Evolutionary conservation across 2,888 invertebrate species (phyloP), one percentile per base, ranked within the genome.

Genomic region (Aspidapion aeneum): DNA sequence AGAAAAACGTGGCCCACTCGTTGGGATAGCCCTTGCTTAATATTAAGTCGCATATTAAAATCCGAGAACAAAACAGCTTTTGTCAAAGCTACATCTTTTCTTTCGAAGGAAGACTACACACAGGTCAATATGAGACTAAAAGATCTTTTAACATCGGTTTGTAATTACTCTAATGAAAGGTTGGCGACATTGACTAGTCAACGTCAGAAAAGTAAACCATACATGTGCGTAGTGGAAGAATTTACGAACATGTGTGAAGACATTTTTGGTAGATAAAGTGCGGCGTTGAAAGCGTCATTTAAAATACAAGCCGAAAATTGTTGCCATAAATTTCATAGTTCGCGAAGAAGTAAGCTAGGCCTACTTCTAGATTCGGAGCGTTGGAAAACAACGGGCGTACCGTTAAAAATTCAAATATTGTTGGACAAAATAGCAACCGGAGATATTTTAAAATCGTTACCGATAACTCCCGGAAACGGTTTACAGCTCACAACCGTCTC

Each of bases 371-470:
- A 98, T 77, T 88, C 88, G 67, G 98, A 98, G 79, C 84, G 93
- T 65, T 98, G 98, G 98, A 94, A 93, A 75, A 88, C 91, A 71
- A 93, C 95, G 2, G 95, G 96, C 74, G 93, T 98, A 58, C 93
- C 96, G 0, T 83, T 85, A 69, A 93, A 95, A 76, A 91, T 97
- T 77, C 98, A 98, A 81, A 85, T 87, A 70, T 85, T 96, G 65
- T 89, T 96, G 48, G 87, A 76, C 66, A 73, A 86, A 71, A 88
- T 94, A 73, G 82, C 83, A 0, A 74, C 57, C 49, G 68, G 80
- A 16, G 80, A 81, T 57, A 79, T 82, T 18, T 73, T 77, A 55
- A 77, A 75, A 62, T 76, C 77, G 1, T 67, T 79, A 21, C 79
- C 80, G 1, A 75, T 69, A 62, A 78, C 77, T 18, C 77, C 77